These are phyloP conservation scores for Drosophila micromelanica DNA, from an alignment of 1,140 invertebrate genomes.

Conservation along the genomic window DNA sequence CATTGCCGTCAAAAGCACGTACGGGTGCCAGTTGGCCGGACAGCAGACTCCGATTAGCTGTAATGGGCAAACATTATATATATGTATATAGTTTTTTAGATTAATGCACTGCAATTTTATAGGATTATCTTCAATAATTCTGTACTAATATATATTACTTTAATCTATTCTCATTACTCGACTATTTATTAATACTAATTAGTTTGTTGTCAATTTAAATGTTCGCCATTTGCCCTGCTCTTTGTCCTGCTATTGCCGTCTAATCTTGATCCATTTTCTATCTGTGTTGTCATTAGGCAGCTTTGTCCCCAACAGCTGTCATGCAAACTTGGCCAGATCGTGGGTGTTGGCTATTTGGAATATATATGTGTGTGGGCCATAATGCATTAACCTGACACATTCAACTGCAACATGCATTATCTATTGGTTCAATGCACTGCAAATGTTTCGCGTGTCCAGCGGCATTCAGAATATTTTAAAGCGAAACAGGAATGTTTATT, in stretches of 20 bases:
- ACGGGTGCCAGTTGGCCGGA: slow-evolving; percentile 49
- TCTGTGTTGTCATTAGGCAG: slow-evolving; percentile 36
- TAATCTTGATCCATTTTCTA: slow-evolving; percentile 60
- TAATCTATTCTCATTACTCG: neutral
- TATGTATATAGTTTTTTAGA: too few relatives aligned
- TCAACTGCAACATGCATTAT: slow-evolving; percentile 42
- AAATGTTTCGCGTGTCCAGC: slow-evolving; percentile 51
- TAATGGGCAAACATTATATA: slow-evolving; percentile 11
- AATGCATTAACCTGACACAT: slow-evolving; percentile 54
- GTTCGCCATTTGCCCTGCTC: slow-evolving; percentile 14
- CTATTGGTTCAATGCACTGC: slow-evolving; percentile 56
- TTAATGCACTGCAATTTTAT: neutral
- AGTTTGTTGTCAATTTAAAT: slow-evolving; percentile 50
- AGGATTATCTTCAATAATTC: too few relatives aligned
- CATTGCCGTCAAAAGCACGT: slow-evolving; percentile 36
- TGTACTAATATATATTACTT: neutral
- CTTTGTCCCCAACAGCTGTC: neutral
- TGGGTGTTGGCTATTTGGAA: neutral
- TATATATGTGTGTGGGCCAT: slow-evolving; percentile 4
- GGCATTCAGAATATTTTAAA: slow-evolving; percentile 48
- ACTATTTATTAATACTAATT: slow-evolving; percentile 64
- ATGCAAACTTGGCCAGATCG: neutral
- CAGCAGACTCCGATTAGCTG: slow-evolving; percentile 65
- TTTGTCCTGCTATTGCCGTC: slow-evolving; percentile 3
- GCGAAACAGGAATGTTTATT: slow-evolving; percentile 2